Base-by-base conservation (phyloP, 2,113 vertebrate genomes). In the Amblyopsis rosae region DNA sequence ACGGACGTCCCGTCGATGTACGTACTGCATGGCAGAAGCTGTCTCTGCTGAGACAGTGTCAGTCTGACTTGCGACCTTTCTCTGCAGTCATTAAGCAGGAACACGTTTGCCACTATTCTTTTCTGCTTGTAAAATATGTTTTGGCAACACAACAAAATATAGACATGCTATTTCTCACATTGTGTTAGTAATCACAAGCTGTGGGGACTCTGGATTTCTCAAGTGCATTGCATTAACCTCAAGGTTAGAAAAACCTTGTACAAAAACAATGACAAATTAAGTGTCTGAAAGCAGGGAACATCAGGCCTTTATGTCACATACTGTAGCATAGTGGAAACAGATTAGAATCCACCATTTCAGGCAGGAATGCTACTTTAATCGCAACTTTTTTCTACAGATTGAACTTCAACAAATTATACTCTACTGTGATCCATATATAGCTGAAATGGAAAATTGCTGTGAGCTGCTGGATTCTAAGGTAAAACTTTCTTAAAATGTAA, bases 1-100 rank as follows among this genome's bases (percentile, higher is more conserved):
- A 98, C 77, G 94, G 94, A 84, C 95, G 94, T 46, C 96, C 98
- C 63, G 93, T 98, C 54, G 98, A 98, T 55, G 98, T 99, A 91
- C 91, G 96, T 96, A 59, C 33, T 41, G 17, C 2, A 59, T 32
- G 41, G 17, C 2, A 1, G 11, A 56, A 19, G 13, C 48, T 12
- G 45, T 50, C 2, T 59, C 57, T 49, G 8, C 19, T 13, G 17
- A 13, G 4, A 35, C 1, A 9, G 7, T 51, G 15, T 41, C 9
- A 16, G 15, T 57, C 10, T 55, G 3, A n/a, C n/a, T 56, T 17
- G 15, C 9, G 16, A 19, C 19, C 3, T 56, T 9, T 56, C 53
- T 41, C 35, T 41, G 35, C 35, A 41, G 35, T 41, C 35, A 41
- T 41, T 41, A 41, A 8, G 35, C 35, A 41, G 35, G 35, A 41